Evolutionary conservation across 2,888 invertebrate genomes (phyloP).

Genomic region (Cepaea hortensis): DNA sequence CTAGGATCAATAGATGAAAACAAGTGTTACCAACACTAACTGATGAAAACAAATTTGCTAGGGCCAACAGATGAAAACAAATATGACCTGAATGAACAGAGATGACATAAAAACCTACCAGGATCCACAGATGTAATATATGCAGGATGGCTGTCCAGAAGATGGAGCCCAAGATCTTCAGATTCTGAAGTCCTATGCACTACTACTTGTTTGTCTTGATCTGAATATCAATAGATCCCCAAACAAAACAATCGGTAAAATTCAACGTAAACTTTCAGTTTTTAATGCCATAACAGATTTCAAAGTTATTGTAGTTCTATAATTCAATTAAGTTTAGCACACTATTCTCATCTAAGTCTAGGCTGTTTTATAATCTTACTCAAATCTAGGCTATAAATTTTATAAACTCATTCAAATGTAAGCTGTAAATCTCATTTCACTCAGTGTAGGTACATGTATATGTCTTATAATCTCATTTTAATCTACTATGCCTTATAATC

Average conservation of each 20-base stretch:
- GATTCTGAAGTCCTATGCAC: conserved; percentile 78
- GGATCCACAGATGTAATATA: conserved; percentile 96
- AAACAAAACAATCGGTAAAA: neutral
- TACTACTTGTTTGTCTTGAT: conserved; percentile 62
- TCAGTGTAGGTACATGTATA: no score
- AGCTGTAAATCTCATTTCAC: no score
- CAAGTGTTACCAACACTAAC: no score
- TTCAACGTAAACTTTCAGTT: neutral
- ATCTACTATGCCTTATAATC: no score
- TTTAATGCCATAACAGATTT: neutral
- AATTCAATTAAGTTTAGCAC: neutral
- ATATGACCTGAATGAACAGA: neutral
- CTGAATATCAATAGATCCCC: conserved; percentile 55
- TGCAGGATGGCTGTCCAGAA: conserved; percentile 96
- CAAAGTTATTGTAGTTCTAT: neutral
- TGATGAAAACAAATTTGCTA: no score
- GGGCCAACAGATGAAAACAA: no score
- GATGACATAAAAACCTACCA: conserved; percentile 73
- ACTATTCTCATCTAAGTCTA: neutral
- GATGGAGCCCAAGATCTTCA: conserved; percentile 95
- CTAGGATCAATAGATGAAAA: no score
- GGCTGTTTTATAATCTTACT: no score
- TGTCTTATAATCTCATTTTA: no score
- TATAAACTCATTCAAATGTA: no score
- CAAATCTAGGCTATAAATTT: no score